Conservation (phyloP, 2,888 invertebrate genomes). For the Theodoxus fluviatilis region DNA sequence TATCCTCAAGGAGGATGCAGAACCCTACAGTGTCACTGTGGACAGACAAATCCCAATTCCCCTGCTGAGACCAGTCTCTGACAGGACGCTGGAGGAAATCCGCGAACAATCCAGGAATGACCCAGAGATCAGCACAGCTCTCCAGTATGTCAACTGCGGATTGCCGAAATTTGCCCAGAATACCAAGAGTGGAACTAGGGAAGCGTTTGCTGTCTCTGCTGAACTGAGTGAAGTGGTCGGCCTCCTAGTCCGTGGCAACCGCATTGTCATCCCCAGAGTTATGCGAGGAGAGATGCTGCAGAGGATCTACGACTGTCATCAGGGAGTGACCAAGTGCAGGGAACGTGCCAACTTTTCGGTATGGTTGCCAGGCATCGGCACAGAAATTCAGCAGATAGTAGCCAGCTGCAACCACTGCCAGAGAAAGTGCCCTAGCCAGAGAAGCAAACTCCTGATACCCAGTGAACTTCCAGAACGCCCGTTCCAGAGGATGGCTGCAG, state of each 20-base stretch:
- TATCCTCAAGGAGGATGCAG: too few species aligned
- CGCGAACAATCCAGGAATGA: too few species aligned
- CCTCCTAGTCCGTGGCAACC: not conserved
- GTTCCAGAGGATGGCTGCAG: conserved; percentile 34
- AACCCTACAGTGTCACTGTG: too few species aligned
- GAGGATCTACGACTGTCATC: conserved; percentile 36
- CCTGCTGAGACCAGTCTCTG: too few species aligned
- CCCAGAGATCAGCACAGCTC: too few species aligned
- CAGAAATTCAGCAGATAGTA: conserved; percentile 27
- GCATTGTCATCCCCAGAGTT: not conserved
- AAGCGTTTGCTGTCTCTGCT: too few species aligned
- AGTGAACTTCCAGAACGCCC: conserved; percentile 32
- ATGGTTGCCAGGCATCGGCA: conserved; percentile 35
- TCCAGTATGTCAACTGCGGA: too few species aligned
- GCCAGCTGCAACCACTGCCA: conserved; percentile 31
- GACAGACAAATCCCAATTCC: too few species aligned
- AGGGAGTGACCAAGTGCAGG: conserved; percentile 34
- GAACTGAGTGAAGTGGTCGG: not conserved
- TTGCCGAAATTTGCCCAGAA: too few species aligned
- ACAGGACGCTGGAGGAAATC: too few species aligned
- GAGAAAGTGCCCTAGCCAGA: conserved; percentile 27
- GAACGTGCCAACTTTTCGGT: conserved; percentile 30
- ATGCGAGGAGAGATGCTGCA: conserved; percentile 28
- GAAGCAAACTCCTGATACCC: conserved; percentile 31
- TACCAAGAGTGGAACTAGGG: too few species aligned